These are phyloP conservation scores for Tigriopus californicus DNA, from an alignment of 2,888 invertebrate genomes.

Conservation along the genomic window DNA sequence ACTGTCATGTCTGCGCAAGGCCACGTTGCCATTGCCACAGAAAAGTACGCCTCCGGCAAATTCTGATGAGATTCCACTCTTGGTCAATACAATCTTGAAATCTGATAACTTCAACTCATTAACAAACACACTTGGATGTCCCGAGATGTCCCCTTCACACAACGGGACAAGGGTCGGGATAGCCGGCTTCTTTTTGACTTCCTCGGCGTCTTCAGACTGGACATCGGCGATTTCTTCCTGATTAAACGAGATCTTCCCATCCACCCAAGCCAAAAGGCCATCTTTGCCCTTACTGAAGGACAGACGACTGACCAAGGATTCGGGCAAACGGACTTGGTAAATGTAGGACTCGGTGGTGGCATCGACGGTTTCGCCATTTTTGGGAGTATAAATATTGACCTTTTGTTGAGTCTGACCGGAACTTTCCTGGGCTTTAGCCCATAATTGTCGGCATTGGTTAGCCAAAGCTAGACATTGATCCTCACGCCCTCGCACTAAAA, in stretches of 20 bases:
- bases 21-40: slow-evolving; percentile 77
- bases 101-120: slow-evolving; percentile 84
- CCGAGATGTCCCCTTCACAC: neutral
- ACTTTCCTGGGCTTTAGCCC: slow-evolving; percentile 29
- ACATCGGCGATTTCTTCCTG: neutral
- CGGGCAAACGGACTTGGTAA: slow-evolving; percentile 84
- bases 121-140: slow-evolving; percentile 54
- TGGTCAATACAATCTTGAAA: slow-evolving; percentile 58
- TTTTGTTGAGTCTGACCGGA: slow-evolving; percentile 17
- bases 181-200: slow-evolving; percentile 20
- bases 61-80: slow-evolving; percentile 58
- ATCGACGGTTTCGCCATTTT: slow-evolving; percentile 63
- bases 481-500: slow-evolving; percentile 51
- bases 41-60: slow-evolving; percentile 78
- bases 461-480: slow-evolving; percentile 49
- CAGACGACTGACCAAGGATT: slow-evolving; percentile 68
- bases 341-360: slow-evolving; percentile 96
- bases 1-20: slow-evolving; percentile 71
- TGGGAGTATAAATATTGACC: slow-evolving; percentile 57
- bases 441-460: slow-evolving; percentile 42
- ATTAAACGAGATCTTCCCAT: slow-evolving; percentile 33
- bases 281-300: slow-evolving; percentile 55
- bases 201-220: slow-evolving; percentile 8
- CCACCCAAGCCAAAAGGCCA: slow-evolving; percentile 62
- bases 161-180: neutral